These are phyloP conservation scores for Ephialtes manifestator DNA, from an alignment of 2,888 invertebrate species.

Conservation along the genomic window DNA sequence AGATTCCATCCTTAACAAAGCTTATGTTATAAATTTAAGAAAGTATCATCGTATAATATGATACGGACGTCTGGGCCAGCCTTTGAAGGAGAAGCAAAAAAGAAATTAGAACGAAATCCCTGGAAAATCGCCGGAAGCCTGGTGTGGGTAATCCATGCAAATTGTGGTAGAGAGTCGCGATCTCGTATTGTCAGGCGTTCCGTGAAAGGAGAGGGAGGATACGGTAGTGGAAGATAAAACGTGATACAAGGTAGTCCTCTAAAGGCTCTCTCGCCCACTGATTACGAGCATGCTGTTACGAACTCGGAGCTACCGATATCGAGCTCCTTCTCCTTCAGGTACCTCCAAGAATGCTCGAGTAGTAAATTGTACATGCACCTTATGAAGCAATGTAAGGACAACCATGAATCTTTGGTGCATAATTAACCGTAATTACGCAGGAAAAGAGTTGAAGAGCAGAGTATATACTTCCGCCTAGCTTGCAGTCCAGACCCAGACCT, in stretches of 20 bases:
- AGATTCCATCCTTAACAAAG: neutral
- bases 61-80: neutral
- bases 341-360: neutral
- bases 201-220: conserved; percentile 11
- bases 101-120: conserved; percentile 5
- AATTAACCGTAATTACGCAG: conserved; percentile 67
- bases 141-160: conserved; percentile 74
- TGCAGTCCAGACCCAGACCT: conserved; percentile 47
- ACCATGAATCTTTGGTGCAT: conserved; percentile 61
- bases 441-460: conserved; percentile 61
- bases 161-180: conserved; percentile 65
- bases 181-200: conserved; percentile 32
- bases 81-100: neutral
- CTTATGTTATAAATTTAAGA: conserved; percentile 43
- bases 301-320: conserved; percentile 33
- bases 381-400: conserved; percentile 33
- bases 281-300: conserved; percentile 44
- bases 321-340: neutral
- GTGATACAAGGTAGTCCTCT: neutral
- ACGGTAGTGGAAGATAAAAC: conserved; percentile 11
- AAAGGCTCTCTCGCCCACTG: conserved; percentile 31
- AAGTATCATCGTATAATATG: conserved; percentile 2
- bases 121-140: conserved; percentile 62
- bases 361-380: conserved; percentile 8
- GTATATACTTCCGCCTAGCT: conserved; percentile 46